Base-by-base conservation (phyloP, 1,140 invertebrate genomes). In the Cyrtorhinus lividipennis region DNA sequence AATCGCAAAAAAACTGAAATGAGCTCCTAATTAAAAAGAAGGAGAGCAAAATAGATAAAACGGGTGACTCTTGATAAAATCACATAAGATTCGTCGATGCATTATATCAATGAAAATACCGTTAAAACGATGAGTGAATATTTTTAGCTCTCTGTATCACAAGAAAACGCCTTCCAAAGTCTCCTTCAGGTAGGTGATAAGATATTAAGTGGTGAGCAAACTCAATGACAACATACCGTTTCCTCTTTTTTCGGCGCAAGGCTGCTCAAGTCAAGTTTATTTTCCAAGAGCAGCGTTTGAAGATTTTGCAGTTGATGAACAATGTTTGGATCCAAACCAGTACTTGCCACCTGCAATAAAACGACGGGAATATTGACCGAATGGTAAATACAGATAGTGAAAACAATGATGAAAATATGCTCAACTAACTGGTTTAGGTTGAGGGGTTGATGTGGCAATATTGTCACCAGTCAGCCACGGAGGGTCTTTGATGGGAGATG, bases 401-500 rank as follows among this genome's bases (percentile, higher is more conserved):
- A 38, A 5, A n/a, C n/a, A n/a, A n/a, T n/a, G 30, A 8, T 38
- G 30, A 38, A 38, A 15, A 53, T 30, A 15, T 1, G 25, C n/a
- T n/a, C n/a, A n/a, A 48, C 60, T 24, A 46, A 61, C 60, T 15
- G 60, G 60, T 48, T 62, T 56, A 18, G 24, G n/a, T 25, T 56
- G 25, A 56, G 61, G 46, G 8, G 48, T 26, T 18, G 61, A 27
- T 12, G 46, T 56, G n/a, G 18, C 18, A 8, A 38, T 2, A 22
- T 20, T 61, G 5, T 24, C 38, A 24, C 56, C 56, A 5, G 60
- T 56, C 2, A 65, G 26, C 64, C 64, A 65, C 24, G 48, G 22
- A 13, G 59, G 64, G 44, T 65, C 64, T 48, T 65, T 65, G 15
- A 60, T 56, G 12, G 64, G 64, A 10, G 64, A 65, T 25, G 45